Conservation (phyloP, 2,797 vertebrate genomes). For the Poecilia wingei region DNA sequence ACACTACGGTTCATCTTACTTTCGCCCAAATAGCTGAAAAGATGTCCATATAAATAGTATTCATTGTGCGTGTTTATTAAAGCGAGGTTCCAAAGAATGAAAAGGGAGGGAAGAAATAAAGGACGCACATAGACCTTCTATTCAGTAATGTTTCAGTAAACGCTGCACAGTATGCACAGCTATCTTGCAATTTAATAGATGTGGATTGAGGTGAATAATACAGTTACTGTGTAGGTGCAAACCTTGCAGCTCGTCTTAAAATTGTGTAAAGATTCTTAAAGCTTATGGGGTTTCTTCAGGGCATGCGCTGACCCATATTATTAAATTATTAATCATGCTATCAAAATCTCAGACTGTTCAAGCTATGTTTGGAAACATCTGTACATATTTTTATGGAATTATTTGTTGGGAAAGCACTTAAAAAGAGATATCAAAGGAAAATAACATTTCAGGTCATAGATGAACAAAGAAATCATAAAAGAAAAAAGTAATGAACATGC, state of each 20-base stretch:
- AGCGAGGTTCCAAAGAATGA: neutral
- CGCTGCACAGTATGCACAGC: neutral
- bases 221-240: neutral
- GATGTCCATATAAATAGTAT: neutral
- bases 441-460: neutral
- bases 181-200: neutral
- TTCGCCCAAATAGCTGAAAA: neutral
- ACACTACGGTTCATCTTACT: neutral
- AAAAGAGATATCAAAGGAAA: neutral
- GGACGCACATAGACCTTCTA: neutral
- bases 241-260: neutral
- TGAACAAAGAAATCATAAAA: neutral
- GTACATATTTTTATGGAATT: neutral
- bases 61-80: neutral
- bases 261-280: neutral
- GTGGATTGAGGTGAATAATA: neutral
- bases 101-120: neutral
- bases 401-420: neutral
- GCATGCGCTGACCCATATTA: neutral
- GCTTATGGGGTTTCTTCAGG: neutral
- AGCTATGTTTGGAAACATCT: neutral
- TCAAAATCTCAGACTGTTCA: neutral
- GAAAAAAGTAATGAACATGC: neutral
- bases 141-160: neutral
- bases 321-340: neutral